Base-by-base conservation (phyloP, 2,888 invertebrate species). In the Macaria liturata region DNA sequence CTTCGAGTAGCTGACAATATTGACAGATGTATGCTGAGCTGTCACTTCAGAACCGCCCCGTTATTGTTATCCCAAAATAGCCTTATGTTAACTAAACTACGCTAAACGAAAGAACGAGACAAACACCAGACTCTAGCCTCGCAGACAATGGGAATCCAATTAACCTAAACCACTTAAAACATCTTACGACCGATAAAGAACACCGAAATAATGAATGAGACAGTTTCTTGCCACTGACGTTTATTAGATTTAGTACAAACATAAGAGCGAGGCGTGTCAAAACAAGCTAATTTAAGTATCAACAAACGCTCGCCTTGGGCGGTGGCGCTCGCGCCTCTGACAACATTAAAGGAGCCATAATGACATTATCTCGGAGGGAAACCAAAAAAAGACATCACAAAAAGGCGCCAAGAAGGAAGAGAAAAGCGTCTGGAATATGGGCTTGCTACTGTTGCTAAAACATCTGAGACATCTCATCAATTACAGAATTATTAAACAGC, bases 271-370 rank as follows among this genome's bases (percentile, higher is more conserved):
- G 89, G 86, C 90, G 89, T 90, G 91, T 91, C 91, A 91, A 89
- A 91, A 89, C 89, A 90, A 87, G 85, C 90, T 89, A 91, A 91
- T 91, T 91, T 91, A 91, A 91, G 91, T 91, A 91, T 91, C 89
- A 91, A 91, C 91, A 91, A 91, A 90, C 88, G 88, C 74, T 90
- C 90, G 88, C 88, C 88, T 81, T 89, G 90, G 91, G 91, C 90
- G 91, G 90, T 73, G 73, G 79, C 82, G 83, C 80, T 79, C 77
- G 80, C 80, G 83, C 78, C 85, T 83, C 89, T 90, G 91, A 85
- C 89, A 88, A 90, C 89, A 90, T 91, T 91, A 91, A 91, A 91
- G 91, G 89, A 88, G 88, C 86, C 90, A 84, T 91, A 90, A 91
- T 89, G 91, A 89, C 89, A 91, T 91, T 91, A 91, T 90, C 88